Evolutionary conservation across 2,888 invertebrate species (phyloP).

Genomic region (Ophion ventricosus): DNA sequence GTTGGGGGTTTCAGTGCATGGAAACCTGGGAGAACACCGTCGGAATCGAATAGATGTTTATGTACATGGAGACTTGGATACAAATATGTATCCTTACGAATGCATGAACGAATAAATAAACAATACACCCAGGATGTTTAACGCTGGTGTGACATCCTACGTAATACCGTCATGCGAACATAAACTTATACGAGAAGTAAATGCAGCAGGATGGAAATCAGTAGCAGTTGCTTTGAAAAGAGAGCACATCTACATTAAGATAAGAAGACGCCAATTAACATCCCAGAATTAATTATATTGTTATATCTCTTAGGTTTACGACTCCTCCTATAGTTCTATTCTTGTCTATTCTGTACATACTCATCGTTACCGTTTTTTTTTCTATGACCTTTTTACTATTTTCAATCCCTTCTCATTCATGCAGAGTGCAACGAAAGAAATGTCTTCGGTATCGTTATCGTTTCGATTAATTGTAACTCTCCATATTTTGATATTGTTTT

Average conservation of each 20-base stretch:
- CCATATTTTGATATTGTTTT: too few species aligned
- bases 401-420: not conserved
- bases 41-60: conserved; percentile 42
- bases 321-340: conserved; percentile 6
- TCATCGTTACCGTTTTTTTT: not conserved
- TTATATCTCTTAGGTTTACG: conserved; percentile 12
- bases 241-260: conserved; percentile 5
- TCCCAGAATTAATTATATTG: conserved; percentile 15
- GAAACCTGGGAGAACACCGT: conserved; percentile 50
- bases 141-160: conserved; percentile 53
- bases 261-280: conserved; percentile 34
- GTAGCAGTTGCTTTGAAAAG: conserved; percentile 12
- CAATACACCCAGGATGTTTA: conserved; percentile 61
- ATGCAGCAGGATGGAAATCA: conserved; percentile 40
- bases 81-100: conserved; percentile 16
- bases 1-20: conserved; percentile 43
- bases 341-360: not conserved
- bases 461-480: too few species aligned
- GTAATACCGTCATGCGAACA: conserved; percentile 61
- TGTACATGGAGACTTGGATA: not conserved
- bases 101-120: conserved; percentile 64
- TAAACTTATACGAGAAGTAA: conserved; percentile 35
- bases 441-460: too few species aligned
- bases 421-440: too few species aligned
- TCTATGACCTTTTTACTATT: not conserved